Base-by-base conservation (phyloP, 2,797 vertebrate species). In the Anguilla anguilla region DNA sequence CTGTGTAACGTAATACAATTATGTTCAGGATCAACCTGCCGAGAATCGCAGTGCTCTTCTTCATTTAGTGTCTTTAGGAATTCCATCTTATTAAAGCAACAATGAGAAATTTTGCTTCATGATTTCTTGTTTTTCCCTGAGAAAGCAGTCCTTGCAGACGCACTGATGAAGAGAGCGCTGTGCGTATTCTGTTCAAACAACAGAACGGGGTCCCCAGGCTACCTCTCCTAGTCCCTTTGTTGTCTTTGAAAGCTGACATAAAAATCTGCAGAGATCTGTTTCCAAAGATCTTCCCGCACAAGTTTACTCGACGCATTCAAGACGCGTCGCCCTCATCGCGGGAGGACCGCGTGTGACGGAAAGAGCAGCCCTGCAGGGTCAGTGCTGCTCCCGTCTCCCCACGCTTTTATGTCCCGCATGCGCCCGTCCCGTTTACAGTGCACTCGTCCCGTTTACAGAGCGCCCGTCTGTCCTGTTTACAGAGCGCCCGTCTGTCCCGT, bases 181-280 rank as follows among this genome's bases (percentile, higher is more conserved):
- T 94, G 91, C 92, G 93, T 94, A 94, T 92, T 91, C 89, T 95
- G 92, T 94, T 96, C 94, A 95, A 96, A 96, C 93, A 94, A 93
- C 91, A 93, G 17, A 83, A 92, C 92, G 87, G 77, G 92, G 91
- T 95, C 94, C 94, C 91, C 90, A 89, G 94, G 94, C 91, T 94
- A 89, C 87, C 90, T 91, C 88, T 84, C 82, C 46, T 64, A 88
- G 90, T 89, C 92, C 90, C 91, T 92, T 93, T 94, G 92, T 85
- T 95, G 90, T 92, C 91, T 95, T 93, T 92, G 93, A 92, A 91
- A 95, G 94, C 92, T 94, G 92, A 94, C 92, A 94, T 86, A 93
- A 93, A 81, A 93, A 94, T 93, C 93, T 93, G 89, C 85, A 91
- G 92, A 94, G 92, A 94, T 90, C 90, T 91, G 88, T 91, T 88